Percentiles rank a stretch among this genome's conserved stretches.
phyloP scores from a whole-genome alignment of 1,140 invertebrate genomes.

The Teleopsis dalmanni region DNA sequence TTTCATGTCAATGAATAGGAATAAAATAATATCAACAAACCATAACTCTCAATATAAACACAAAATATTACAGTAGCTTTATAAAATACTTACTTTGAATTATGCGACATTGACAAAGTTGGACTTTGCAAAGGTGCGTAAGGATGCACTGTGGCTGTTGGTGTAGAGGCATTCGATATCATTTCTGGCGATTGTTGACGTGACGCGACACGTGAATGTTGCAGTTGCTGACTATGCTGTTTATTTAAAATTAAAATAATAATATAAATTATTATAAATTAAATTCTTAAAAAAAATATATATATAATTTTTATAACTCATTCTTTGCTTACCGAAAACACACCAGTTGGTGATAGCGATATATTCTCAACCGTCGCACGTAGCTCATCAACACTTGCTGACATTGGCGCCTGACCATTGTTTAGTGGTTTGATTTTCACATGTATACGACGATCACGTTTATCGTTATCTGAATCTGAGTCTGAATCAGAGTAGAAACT shows the following conservation, averaged over 20 bases:
- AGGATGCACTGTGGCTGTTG: slow-evolving; percentile 68
- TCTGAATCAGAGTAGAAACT: slow-evolving; percentile 89
- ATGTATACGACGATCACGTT: slow-evolving; percentile 79
- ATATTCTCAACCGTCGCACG: slow-evolving; percentile 86
- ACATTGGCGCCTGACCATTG: slow-evolving; percentile 78
- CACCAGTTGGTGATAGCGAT: slow-evolving; percentile 71
- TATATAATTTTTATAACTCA: neutral
- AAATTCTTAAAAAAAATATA: slow-evolving; percentile 1
- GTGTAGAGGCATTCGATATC: slow-evolving; percentile 80
- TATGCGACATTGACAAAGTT: slow-evolving; percentile 52
- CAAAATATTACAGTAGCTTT: neutral
- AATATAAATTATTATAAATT: neutral
- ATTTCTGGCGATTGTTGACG: slow-evolving; percentile 60
- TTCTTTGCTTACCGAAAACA: slow-evolving; percentile 40
- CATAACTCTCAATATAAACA: neutral
- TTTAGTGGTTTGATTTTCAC: slow-evolving; percentile 92
- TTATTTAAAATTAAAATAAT: slow-evolving; percentile 28
- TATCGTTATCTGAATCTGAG: slow-evolving; percentile 80
- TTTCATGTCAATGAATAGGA: no score
- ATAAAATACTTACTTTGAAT: slow-evolving; percentile 44
- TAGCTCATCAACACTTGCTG: slow-evolving; percentile 89
- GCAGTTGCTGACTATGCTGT: slow-evolving; percentile 40
- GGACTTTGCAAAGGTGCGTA: slow-evolving; percentile 73
- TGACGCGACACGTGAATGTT: slow-evolving; percentile 23
- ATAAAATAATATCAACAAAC: neutral